These are phyloP conservation scores for Hyppa rectilinea DNA, from an alignment of 2,888 invertebrate genomes.

Conservation along the genomic window DNA sequence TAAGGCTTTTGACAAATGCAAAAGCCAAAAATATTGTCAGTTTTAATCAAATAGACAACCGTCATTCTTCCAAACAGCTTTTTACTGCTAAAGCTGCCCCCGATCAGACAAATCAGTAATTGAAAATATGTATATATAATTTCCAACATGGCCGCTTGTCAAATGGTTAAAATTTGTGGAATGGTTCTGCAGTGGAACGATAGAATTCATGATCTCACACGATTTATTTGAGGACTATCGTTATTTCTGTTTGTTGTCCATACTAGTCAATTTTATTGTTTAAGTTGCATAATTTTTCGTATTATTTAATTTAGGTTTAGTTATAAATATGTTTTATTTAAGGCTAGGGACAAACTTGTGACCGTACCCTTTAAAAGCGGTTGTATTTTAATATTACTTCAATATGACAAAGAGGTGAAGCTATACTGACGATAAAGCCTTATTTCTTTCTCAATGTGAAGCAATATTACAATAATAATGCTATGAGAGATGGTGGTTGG, in stretches of 20 bases:
- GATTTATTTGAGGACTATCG: background rate
- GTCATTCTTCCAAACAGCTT: background rate
- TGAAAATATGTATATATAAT: background rate
- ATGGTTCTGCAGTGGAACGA: too few species aligned
- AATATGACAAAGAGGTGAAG: too few species aligned
- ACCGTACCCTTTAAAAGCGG: too few species aligned
- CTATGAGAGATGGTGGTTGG: too few species aligned
- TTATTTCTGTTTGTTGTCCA: background rate
- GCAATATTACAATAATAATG: too few species aligned
- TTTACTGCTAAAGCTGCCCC: background rate
- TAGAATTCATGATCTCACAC: background rate
- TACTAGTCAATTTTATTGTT: slow-evolving; percentile 34
- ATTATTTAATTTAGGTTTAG: slow-evolving; percentile 3
- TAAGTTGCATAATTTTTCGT: background rate
- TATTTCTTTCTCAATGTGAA: too few species aligned
- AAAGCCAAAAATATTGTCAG: background rate
- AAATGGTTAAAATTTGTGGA: background rate
- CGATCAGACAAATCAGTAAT: background rate
- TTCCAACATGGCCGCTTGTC: background rate
- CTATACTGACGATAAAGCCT: too few species aligned
- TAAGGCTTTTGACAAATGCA: background rate
- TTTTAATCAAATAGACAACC: background rate
- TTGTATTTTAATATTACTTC: too few species aligned
- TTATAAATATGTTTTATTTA: background rate
- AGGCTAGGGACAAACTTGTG: background rate